Evolutionary conservation across 2,888 invertebrate genomes (phyloP).

Genomic region (Eristalinus sepulchralis): DNA sequence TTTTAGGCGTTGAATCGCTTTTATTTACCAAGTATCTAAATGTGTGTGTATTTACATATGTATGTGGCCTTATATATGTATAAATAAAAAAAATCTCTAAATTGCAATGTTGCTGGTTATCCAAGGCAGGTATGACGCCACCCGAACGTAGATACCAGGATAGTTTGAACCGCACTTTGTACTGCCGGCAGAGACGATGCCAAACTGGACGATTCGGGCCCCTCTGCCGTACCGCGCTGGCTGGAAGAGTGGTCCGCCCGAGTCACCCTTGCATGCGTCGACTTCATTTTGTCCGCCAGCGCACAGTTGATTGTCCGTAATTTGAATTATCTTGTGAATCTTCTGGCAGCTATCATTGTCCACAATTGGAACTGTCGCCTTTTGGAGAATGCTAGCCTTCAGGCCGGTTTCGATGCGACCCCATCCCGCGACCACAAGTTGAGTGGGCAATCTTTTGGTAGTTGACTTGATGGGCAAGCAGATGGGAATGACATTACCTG

Average conservation of each 20-base stretch:
- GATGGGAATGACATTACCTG: conserved; percentile 75
- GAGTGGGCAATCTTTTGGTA: conserved; percentile 2
- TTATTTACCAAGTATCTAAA: too few relatives aligned
- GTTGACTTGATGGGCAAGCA: conserved; percentile 76
- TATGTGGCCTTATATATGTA: neutral
- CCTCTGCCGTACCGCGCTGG: conserved; percentile 61
- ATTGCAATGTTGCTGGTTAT: conserved; percentile 77
- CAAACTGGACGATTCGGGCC: conserved; percentile 79
- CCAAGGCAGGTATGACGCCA: conserved; percentile 83
- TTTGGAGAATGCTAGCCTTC: conserved; percentile 70
- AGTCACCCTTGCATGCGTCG: conserved; percentile 69
- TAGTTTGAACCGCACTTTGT: conserved; percentile 80
- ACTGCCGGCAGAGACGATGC: conserved; percentile 85
- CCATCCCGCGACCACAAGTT: conserved; percentile 76
- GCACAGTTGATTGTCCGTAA: conserved; percentile 81
- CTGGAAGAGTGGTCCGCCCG: conserved; percentile 75
- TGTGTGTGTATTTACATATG: neutral
- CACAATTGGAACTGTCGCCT: conserved; percentile 73
- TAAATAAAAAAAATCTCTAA: neutral
- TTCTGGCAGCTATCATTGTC: conserved; percentile 72
- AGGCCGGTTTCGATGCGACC: conserved; percentile 74
- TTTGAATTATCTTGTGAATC: conserved; percentile 75
- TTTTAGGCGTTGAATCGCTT: neutral
- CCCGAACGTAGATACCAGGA: conserved; percentile 83
- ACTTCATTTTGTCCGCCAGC: conserved; percentile 81